phyloP scores from a whole-genome alignment of 2,888 invertebrate species.

The Allolobophora icterica region DNA sequence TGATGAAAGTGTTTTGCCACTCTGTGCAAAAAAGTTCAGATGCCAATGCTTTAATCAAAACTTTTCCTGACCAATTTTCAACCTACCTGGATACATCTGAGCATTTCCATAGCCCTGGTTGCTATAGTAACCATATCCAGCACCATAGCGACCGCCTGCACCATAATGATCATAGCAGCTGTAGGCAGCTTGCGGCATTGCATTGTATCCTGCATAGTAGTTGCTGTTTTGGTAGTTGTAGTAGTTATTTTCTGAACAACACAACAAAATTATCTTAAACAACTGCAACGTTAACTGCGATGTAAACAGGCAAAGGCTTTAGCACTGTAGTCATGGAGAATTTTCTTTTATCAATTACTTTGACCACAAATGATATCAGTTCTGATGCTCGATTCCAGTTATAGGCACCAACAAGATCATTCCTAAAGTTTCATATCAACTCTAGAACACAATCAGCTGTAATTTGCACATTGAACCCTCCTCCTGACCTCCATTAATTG shows the following conservation, averaged over 20 bases:
- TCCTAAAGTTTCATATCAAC: background rate
- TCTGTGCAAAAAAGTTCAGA: background rate
- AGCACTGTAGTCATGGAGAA: background rate
- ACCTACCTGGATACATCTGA: background rate
- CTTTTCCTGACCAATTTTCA: background rate
- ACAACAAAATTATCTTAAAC: background rate
- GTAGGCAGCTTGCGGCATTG: background rate
- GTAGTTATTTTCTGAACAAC: constrained; percentile 21
- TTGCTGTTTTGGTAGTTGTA: background rate
- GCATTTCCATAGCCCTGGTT: constrained; percentile 31
- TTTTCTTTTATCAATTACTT: no score
- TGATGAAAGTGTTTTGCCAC: no score
- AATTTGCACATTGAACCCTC: no score
- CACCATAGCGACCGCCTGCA: constrained; percentile 14
- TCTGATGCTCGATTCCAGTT: background rate
- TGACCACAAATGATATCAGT: background rate
- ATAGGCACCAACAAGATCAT: no score
- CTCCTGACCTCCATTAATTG: no score
- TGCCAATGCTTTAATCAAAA: background rate
- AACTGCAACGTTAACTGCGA: background rate
- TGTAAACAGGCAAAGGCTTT: background rate
- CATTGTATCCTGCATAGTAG: constrained; percentile 2
- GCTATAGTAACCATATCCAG: constrained; percentile 26
- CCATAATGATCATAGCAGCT: constrained; percentile 30
- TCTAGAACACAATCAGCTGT: no score